Conservation (phyloP, 2,113 vertebrate genomes). For the Dicrurus megarhynchus region DNA sequence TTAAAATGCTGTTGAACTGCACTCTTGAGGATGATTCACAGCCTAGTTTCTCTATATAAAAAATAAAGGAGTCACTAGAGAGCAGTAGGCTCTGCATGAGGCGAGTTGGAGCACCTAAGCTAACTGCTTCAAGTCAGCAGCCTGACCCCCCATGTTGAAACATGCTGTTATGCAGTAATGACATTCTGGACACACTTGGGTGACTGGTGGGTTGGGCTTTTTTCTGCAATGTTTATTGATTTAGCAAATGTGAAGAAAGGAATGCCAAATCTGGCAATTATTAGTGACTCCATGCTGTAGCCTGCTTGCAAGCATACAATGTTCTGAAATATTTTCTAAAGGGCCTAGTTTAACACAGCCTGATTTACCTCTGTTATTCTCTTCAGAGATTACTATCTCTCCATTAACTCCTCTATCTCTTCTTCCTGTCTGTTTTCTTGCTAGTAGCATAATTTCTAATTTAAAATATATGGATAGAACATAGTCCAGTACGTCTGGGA, state of each 20-base stretch:
- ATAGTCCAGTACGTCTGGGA: neutral
- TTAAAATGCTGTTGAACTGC: conserved; percentile 25
- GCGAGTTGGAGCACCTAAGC: neutral
- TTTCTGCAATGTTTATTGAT: conserved; percentile 25
- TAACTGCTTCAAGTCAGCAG: neutral
- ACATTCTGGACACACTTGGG: neutral
- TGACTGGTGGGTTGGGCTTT: neutral
- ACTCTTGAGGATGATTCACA: conserved; percentile 15
- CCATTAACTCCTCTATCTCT: neutral
- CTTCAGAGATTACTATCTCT: neutral
- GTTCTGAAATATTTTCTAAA: neutral
- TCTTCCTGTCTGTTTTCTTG: neutral
- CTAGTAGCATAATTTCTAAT: neutral
- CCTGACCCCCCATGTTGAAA: conserved; percentile 5
- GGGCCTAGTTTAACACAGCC: neutral
- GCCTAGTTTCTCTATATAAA: conserved; percentile 35
- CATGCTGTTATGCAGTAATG: neutral
- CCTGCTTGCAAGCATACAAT: neutral
- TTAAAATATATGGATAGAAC: neutral
- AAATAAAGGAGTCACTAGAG: conserved; percentile 41
- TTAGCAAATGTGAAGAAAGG: neutral
- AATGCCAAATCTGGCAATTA: conserved; percentile 37
- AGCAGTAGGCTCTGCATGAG: neutral
- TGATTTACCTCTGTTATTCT: neutral
- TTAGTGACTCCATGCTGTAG: neutral